Evolutionary conservation across 2,888 invertebrate genomes (phyloP), one percentile per base, ranked within the genome.

Genomic region (Lepidochrysops patricia): DNA sequence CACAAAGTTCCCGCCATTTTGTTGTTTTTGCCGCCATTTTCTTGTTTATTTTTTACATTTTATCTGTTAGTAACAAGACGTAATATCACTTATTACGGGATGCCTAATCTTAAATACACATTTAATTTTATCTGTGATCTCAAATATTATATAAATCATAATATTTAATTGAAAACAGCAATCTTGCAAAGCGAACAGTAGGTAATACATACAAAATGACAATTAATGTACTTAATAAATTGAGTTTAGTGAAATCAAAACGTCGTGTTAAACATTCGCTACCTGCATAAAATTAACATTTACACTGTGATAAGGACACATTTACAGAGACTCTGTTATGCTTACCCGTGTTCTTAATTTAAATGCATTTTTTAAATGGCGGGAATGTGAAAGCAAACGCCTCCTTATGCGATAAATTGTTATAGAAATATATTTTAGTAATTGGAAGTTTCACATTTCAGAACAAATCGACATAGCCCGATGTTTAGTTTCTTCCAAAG

Each of bases 401-500:
- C 69, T 69, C 68, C 68, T 69, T 71, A 65, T 60, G 66, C 66
- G 61, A 64, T 32, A 58, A 64, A 67, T 71, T 71, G 69, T 72
- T 72, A 70, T 69, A 65, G 68, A 66, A 67, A 66, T 52, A 63
- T 69, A 66, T 67, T 70, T 68, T 68, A 68, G 67, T 67, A 67
- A 71, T 75, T 73, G 73, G 74, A 75, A 73, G 73, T 70, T 65
- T 70, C 68, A 66, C 62, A 68, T 70, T 67, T 64, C 57, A 65
- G 73, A 74, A 73, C 75, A 75, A 74, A 66, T 71, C 69, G 63
- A 66, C 70, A 75, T 73, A 76, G 75, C 73, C 80, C 80, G 75
- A 76, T 74, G 73, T 80, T 81, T 79, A 75, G 74, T 82, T 83
- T 82, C 85, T 86, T 87, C 88, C 88, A 88, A 88, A 88, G 88